These are phyloP conservation scores for Calyptomena viridis DNA, from an alignment of 2,113 vertebrate species.

Conservation along the genomic window DNA sequence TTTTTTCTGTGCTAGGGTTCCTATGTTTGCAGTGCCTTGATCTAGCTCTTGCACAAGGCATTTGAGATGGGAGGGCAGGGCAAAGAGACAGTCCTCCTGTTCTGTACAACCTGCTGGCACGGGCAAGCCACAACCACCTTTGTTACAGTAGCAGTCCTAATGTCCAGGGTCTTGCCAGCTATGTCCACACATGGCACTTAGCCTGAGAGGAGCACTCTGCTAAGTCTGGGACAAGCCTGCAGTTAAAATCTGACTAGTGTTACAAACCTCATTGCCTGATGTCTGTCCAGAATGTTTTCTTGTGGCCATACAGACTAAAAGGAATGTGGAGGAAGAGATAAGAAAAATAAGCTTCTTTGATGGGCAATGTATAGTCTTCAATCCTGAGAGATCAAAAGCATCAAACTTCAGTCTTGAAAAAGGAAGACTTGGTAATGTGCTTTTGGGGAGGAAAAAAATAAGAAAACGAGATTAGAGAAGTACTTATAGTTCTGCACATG, in stretches of 20 bases:
- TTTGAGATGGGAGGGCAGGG: neutral
- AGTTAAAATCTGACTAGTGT: neutral
- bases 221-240: neutral
- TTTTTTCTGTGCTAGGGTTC: neutral
- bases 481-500: neutral
- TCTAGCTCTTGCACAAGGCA: neutral
- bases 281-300: neutral
- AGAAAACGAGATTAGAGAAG: constrained; percentile 48
- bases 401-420: neutral
- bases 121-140: neutral
- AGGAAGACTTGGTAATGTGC: neutral
- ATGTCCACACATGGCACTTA: neutral
- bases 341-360: neutral
- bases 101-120: neutral
- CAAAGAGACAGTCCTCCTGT: neutral
- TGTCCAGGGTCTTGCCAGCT: neutral
- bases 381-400: neutral
- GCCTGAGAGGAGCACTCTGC: neutral
- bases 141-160: neutral
- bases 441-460: neutral
- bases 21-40: neutral
- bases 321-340: neutral
- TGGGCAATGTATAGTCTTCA: neutral
- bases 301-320: neutral
- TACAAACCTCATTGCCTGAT: neutral